phyloP scores from a whole-genome alignment of 1,140 invertebrate species.

The Nephila pilipes region DNA sequence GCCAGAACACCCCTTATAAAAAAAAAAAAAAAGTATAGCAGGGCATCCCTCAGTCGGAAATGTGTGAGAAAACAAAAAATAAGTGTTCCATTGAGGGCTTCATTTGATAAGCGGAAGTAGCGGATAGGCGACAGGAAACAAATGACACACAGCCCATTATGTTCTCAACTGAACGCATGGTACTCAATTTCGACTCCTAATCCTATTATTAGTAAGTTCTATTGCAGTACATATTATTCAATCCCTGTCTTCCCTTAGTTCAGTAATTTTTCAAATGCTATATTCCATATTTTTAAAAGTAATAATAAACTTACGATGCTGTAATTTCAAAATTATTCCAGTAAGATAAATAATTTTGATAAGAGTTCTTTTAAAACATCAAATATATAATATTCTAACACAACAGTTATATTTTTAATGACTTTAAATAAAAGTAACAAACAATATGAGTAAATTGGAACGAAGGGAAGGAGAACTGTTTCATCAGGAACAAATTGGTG shows the following conservation, averaged over 20 bases:
- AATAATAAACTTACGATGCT: too few species aligned
- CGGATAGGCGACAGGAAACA: slow-evolving; percentile 40
- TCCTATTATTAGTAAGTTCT: slow-evolving; percentile 12
- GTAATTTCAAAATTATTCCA: too few species aligned
- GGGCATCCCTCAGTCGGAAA: neutral
- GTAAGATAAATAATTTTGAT: too few species aligned
- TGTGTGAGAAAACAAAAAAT: neutral
- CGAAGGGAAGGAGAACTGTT: too few species aligned
- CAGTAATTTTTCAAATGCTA: too few species aligned
- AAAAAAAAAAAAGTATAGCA: neutral
- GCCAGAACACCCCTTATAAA: neutral
- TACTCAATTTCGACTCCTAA: slow-evolving; percentile 3
- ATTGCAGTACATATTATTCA: neutral
- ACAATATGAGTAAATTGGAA: too few species aligned
- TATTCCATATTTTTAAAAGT: too few species aligned
- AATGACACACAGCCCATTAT: slow-evolving; percentile 47
- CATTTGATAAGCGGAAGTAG: slow-evolving; percentile 41
- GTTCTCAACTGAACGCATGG: slow-evolving; percentile 5
- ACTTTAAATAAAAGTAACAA: too few species aligned
- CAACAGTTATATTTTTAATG: too few species aligned
- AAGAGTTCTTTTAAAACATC: too few species aligned
- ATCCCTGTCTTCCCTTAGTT: neutral
- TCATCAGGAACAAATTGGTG: too few species aligned
- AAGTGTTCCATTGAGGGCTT: slow-evolving; percentile 28
- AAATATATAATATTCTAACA: too few species aligned